A percentile compares a stretch with the other conserved stretches of the same genome.
These are phyloP conservation scores for Empidonax traillii DNA, from an alignment of 2,113 vertebrate species.

Conservation along the genomic window DNA sequence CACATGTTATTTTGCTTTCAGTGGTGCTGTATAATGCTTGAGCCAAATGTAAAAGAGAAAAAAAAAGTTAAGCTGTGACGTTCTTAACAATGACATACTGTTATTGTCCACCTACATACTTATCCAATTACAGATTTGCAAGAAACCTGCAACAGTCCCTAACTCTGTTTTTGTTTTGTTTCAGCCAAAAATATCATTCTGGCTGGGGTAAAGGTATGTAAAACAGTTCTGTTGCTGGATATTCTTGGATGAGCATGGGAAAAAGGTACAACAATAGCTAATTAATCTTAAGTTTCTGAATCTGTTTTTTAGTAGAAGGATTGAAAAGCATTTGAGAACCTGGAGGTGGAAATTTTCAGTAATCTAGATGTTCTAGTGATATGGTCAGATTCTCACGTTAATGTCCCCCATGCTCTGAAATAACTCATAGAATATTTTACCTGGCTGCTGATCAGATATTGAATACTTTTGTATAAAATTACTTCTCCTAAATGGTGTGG, in stretches of 20 bases:
- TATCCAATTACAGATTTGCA: background rate
- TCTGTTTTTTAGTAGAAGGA: background rate
- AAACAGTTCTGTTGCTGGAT: background rate
- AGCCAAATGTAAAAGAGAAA: background rate
- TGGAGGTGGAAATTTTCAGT: background rate
- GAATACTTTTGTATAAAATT: background rate
- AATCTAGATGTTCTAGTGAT: background rate
- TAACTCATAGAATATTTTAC: background rate
- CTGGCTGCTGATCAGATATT: background rate
- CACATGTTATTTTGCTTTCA: background rate
- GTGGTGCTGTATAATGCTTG: background rate
- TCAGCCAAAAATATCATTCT: slow-evolving; percentile 97
- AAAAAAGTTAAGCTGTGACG: background rate
- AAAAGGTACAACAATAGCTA: background rate
- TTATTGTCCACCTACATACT: background rate
- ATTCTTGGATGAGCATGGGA: background rate
- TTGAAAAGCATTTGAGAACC: background rate
- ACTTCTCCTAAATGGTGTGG: background rate
- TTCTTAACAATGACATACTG: background rate
- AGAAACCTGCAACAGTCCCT: background rate
- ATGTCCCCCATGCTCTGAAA: background rate
- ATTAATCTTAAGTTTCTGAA: background rate
- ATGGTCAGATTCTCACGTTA: accelerated
- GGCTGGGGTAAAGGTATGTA: slow-evolving; percentile 93
- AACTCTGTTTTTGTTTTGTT: background rate